Evolutionary conservation across 2,888 invertebrate genomes (phyloP), one percentile per base, ranked within the genome.

Genomic region (Mechanitis mazaeus): DNA sequence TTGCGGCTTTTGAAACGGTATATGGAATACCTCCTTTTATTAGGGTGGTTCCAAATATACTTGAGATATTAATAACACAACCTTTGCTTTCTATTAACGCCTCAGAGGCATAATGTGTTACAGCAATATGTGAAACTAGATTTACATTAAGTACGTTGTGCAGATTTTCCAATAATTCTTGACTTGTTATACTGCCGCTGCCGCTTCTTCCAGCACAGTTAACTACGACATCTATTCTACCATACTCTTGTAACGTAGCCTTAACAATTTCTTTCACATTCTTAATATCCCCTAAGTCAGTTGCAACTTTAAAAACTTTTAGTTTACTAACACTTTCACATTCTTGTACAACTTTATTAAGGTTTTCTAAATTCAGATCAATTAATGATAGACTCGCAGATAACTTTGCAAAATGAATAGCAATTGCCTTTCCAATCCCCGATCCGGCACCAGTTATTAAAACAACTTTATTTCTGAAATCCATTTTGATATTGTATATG

Each of bases 1-100:
- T 72, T 20, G 94, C 94, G 42, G 94, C 87, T 82, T 95, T 95
- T 33, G 94, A 93, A 88, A 95, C 92, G 66, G 86, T 84, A 75
- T 95, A 95, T 9, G 72, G 67, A 45, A 74, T 6, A 56, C 54
- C 3, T 7, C 7, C 12, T 33, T 54, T 1, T 11, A 4, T 5
- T 28, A 28, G 35, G 5, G 28, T 54, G 33, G 33, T 20, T 12
- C 11, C 20, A 31, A 62, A 45, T 2, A 72, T 55, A 65, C 79
- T 80, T 28, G 77, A 75, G 46, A 81, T 75, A 68, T 77, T 80
- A 3, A 81, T 68, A n/a, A 81, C 69, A 28, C 71, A 72, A 54
- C 81, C 81, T 63, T 77, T 75, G 12, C 67, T 73, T 65, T 75
- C 68, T 38, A 69, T 68, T 45, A 80, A 61, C 33, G 66, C 67